A percentile compares a stretch with the other conserved stretches of the same genome.
These are phyloP conservation scores for Typhlichthys eigenmanni DNA, from an alignment of 2,797 vertebrate genomes.

Conservation along the genomic window DNA sequence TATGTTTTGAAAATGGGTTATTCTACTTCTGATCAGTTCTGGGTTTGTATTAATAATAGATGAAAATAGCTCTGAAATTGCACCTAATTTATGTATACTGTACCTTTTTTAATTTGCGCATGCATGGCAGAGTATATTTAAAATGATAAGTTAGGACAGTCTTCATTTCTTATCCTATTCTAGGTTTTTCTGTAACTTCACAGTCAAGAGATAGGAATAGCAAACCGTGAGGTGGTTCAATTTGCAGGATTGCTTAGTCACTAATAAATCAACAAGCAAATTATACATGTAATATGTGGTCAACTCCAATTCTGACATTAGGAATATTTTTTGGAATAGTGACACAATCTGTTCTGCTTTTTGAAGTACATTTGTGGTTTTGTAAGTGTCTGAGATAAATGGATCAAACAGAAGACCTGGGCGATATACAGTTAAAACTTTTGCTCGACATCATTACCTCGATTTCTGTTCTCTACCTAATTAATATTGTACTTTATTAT, in stretches of 20 bases:
- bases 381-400: slow-evolving; percentile 11
- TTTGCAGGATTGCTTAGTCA: slow-evolving; percentile 38
- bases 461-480: too few relatives aligned
- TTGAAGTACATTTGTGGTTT: slow-evolving; percentile 47
- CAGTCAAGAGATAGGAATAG: too few relatives aligned
- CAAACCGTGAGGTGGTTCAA: slow-evolving; percentile 48
- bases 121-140: slow-evolving; percentile 14
- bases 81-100: slow-evolving; percentile 52
- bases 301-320: too few relatives aligned
- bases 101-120: slow-evolving; percentile 43
- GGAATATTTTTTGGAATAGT: too few relatives aligned
- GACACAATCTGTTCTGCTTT: slow-evolving; percentile 10
- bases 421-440: slow-evolving; percentile 1
- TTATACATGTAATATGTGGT: not conserved
- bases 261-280: not conserved
- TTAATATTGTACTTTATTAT: too few relatives aligned
- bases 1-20: not conserved
- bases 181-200: too few relatives aligned
- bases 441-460: too few relatives aligned
- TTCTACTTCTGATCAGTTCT: not conserved
- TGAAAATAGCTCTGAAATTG: slow-evolving; percentile 4
- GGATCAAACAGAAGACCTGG: slow-evolving; percentile 8
- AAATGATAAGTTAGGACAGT: slow-evolving; percentile 45
- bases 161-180: slow-evolving; percentile 23
- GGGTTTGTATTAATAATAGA: slow-evolving; percentile 11